Evolutionary conservation across 2,113 vertebrate genomes (phyloP).

Genomic region (Strix uralensis): DNA sequence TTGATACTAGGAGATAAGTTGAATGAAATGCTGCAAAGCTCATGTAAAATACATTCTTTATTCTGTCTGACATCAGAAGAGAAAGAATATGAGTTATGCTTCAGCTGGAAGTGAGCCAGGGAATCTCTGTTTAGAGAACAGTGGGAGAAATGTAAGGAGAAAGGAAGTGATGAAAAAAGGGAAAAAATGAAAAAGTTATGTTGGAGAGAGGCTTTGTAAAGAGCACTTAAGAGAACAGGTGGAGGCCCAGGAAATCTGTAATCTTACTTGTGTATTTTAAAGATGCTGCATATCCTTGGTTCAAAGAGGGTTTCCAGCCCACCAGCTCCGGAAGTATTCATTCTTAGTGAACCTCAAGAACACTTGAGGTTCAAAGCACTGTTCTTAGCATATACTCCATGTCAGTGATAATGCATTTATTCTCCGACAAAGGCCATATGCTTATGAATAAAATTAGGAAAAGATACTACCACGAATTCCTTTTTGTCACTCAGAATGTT

Average conservation of each 20-base stretch:
- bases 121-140: neutral
- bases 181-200: neutral
- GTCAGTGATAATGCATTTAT: neutral
- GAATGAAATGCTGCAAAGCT: neutral
- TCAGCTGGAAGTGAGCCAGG: slow-evolving; percentile 15
- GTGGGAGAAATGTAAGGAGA: neutral
- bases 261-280: neutral
- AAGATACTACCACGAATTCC: neutral
- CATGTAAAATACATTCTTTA: neutral
- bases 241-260: neutral
- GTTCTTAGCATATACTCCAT: neutral
- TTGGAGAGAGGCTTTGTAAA: neutral
- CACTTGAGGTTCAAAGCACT: slow-evolving; percentile 57
- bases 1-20: slow-evolving; percentile 20
- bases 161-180: neutral
- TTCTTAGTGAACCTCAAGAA: neutral
- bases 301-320: slow-evolving; percentile 20
- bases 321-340: neutral
- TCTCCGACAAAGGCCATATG: neutral
- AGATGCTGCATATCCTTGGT: neutral
- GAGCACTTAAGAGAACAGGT: neutral
- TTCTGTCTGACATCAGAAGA: slow-evolving; percentile 3
- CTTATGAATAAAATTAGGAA: slow-evolving; percentile 7
- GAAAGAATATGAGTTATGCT: neutral
- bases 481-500: neutral